Conservation (phyloP, 2,888 invertebrate species). For the Leptopilina myrica region DNA sequence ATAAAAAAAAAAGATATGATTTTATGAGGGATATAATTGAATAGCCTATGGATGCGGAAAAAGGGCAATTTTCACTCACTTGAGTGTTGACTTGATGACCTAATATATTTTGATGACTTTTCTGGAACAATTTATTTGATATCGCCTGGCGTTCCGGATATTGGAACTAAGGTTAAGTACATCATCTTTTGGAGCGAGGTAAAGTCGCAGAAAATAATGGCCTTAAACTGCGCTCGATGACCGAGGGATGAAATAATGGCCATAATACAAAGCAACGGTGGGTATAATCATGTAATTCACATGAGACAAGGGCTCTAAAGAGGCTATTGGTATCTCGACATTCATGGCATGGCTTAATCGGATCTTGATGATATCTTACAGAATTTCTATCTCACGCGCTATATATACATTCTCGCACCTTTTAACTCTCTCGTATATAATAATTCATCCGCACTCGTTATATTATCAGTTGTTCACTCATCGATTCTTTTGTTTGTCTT, state of each 20-base stretch:
- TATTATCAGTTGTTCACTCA: slow-evolving; percentile 62
- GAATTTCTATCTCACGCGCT: slow-evolving; percentile 38
- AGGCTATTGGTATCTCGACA: slow-evolving; percentile 38
- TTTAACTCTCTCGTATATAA: slow-evolving; percentile 58
- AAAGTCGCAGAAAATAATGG: slow-evolving; percentile 72
- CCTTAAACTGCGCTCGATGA: slow-evolving; percentile 67
- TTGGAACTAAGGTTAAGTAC: slow-evolving; percentile 65
- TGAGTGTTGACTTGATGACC: slow-evolving; percentile 3
- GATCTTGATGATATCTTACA: slow-evolving; percentile 66
- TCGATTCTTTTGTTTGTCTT: no score
- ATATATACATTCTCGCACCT: slow-evolving; percentile 44
- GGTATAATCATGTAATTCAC: slow-evolving; percentile 70
- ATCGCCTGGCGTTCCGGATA: slow-evolving; percentile 63
- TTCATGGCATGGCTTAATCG: slow-evolving; percentile 66
- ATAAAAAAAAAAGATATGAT: neutral
- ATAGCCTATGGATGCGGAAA: neutral
- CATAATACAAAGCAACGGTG: slow-evolving; percentile 50
- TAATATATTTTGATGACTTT: slow-evolving; percentile 25
- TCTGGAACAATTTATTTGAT: slow-evolving; percentile 9
- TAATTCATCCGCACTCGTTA: slow-evolving; percentile 58
- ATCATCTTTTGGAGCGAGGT: slow-evolving; percentile 59
- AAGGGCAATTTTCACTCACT: slow-evolving; percentile 35
- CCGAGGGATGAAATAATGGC: slow-evolving; percentile 61
- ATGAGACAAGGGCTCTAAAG: slow-evolving; percentile 54
- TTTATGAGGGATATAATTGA: neutral